A percentile compares a stretch with the other conserved stretches of the same genome.
These are phyloP conservation scores for Haliclystus octoradiatus DNA, from an alignment of 30 jellyfish, hydroid and myxozoan species.

Conservation along the genomic window DNA sequence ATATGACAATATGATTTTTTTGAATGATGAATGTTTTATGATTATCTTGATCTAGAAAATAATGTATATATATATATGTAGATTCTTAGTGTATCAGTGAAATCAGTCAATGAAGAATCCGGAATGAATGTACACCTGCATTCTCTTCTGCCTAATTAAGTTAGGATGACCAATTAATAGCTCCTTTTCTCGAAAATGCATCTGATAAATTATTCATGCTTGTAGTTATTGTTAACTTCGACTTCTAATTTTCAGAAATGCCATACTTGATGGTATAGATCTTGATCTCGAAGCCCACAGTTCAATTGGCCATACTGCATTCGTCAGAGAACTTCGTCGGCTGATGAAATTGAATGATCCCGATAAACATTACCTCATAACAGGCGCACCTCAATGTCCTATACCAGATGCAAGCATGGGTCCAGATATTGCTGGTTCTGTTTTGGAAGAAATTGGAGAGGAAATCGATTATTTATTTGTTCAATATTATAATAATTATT, in stretches of 20 bases:
- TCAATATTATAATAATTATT: constrained; percentile 36
- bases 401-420: constrained; percentile 38
- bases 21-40: no score
- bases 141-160: no score
- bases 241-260: constrained; percentile 10
- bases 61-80: no score
- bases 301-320: constrained; percentile 20
- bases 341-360: constrained; percentile 7
- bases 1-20: no score
- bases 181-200: neutral
- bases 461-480: constrained; percentile 31
- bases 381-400: constrained; percentile 62
- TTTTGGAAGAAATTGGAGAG: constrained; percentile 7
- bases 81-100: no score
- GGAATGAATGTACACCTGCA: no score
- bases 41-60: no score
- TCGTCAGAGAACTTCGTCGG: constrained; percentile 11
- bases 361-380: constrained; percentile 6
- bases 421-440: constrained; percentile 17
- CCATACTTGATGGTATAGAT: constrained; percentile 30
- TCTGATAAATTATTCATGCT: neutral
- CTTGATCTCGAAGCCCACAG: constrained; percentile 29
- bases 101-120: no score
- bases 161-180: no score
- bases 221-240: no score